Evolutionary conservation across 2,113 vertebrate species (phyloP).

Genomic region (Poecilia latipinna): DNA sequence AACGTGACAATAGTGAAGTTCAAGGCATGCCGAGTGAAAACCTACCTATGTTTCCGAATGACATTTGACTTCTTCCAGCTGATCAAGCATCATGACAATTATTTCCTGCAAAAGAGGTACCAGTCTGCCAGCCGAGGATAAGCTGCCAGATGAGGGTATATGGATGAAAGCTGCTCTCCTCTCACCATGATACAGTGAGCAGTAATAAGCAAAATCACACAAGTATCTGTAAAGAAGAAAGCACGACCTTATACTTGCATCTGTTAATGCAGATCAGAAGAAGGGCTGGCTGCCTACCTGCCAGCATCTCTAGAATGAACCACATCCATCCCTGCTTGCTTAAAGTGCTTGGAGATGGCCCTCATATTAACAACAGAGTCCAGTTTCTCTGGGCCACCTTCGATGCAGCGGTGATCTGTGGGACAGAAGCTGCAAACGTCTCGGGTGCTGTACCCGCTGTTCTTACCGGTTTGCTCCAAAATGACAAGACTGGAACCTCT

Average conservation of each 20-base stretch:
- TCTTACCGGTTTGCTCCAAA: slow-evolving; percentile 87
- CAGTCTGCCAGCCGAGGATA: slow-evolving; percentile 69
- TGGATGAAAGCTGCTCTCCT: slow-evolving; percentile 83
- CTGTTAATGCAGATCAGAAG: background rate
- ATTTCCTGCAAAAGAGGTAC: slow-evolving; percentile 79
- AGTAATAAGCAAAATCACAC: slow-evolving; percentile 87
- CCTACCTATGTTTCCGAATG: background rate
- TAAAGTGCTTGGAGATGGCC: slow-evolving; percentile 70
- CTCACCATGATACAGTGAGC: slow-evolving; percentile 79
- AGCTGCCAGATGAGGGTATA: slow-evolving; percentile 73
- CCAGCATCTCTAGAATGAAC: slow-evolving; percentile 85
- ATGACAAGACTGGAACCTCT: slow-evolving; percentile 73
- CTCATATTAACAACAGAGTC: slow-evolving; percentile 82
- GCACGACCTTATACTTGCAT: background rate
- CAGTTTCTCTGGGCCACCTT: slow-evolving; percentile 82
- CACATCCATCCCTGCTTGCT: slow-evolving; percentile 70
- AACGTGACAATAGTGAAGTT: background rate
- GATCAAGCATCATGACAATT: slow-evolving; percentile 79
- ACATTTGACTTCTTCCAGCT: slow-evolving; percentile 48
- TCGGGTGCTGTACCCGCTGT: slow-evolving; percentile 80
- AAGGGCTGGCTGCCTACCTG: slow-evolving; percentile 82
- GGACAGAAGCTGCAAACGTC: slow-evolving; percentile 82
- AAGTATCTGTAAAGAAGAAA: slow-evolving; percentile 76
- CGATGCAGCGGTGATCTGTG: slow-evolving; percentile 76
- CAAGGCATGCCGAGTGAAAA: background rate